Percentiles rank a stretch among this genome's conserved stretches.
These are phyloP conservation scores for Neogale vison DNA, from an alignment of 2,113 vertebrate genomes.

Conservation along the genomic window DNA sequence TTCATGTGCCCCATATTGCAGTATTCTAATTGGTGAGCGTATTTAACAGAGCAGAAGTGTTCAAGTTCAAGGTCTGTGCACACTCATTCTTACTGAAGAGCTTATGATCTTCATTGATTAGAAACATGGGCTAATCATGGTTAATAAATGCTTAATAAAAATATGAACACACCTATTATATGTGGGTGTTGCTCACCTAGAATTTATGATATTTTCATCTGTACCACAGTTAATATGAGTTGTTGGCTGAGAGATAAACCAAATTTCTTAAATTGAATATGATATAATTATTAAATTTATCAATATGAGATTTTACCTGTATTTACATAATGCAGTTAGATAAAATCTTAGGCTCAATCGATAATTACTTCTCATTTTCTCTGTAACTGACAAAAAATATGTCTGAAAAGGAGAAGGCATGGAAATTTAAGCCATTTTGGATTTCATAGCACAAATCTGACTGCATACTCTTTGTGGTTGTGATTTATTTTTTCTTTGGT, in stretches of 20 bases:
- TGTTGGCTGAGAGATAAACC: background rate
- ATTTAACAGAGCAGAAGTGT: background rate
- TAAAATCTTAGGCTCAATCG: background rate
- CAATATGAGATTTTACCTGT: background rate
- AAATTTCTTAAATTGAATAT: conserved; percentile 14
- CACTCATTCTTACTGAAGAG: background rate
- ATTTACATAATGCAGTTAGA: background rate
- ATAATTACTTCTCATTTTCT: background rate
- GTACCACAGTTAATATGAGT: background rate
- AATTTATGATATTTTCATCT: background rate
- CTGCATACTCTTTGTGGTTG: background rate
- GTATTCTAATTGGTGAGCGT: background rate
- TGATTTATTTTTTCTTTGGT: background rate
- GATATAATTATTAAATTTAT: background rate
- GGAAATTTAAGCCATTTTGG: background rate
- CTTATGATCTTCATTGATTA: background rate
- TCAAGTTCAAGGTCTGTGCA: background rate
- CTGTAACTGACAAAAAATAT: background rate
- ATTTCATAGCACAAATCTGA: conserved; percentile 12
- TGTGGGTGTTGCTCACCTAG: background rate
- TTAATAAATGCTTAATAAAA: background rate
- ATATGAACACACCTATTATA: background rate
- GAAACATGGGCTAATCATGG: background rate
- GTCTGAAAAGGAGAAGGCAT: background rate
- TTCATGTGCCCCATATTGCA: background rate